Conservation (phyloP, 2,888 invertebrate genomes). For the Didymodactylos carnosus region DNA sequence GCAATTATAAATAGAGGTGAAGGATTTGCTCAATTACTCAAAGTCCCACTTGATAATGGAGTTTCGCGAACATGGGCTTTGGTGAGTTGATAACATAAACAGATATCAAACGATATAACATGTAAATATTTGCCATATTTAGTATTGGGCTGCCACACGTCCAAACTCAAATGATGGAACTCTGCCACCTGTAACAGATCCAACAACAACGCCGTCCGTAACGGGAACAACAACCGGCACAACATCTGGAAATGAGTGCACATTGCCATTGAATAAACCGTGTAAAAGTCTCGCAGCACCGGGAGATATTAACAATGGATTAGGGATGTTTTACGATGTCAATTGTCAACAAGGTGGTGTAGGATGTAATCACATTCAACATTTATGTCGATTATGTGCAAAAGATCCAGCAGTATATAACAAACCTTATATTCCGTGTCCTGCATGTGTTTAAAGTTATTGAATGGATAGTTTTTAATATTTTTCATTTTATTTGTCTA, state of each 20-base stretch:
- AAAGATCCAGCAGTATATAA: background rate
- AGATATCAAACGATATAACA: no score
- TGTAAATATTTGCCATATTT: background rate
- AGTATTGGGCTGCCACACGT: background rate
- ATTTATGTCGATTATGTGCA: background rate
- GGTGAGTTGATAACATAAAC: no score
- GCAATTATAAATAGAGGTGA: conserved; percentile 5
- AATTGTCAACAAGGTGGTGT: background rate
- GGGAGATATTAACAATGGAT: background rate
- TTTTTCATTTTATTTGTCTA: no score
- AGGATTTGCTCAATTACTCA: background rate
- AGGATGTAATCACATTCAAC: background rate
- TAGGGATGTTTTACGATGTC: background rate
- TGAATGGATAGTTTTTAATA: background rate
- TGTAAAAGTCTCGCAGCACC: background rate
- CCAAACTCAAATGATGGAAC: background rate
- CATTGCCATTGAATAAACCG: background rate
- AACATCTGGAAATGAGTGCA: background rate
- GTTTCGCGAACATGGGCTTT: background rate
- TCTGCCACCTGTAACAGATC: background rate
- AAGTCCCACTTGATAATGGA: background rate
- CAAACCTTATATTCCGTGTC: background rate
- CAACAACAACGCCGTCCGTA: background rate
- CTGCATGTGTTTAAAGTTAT: background rate
- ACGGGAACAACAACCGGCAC: background rate